Evolutionary conservation across 2,888 invertebrate genomes (phyloP).

Genomic region (Drosophila prostipennis): DNA sequence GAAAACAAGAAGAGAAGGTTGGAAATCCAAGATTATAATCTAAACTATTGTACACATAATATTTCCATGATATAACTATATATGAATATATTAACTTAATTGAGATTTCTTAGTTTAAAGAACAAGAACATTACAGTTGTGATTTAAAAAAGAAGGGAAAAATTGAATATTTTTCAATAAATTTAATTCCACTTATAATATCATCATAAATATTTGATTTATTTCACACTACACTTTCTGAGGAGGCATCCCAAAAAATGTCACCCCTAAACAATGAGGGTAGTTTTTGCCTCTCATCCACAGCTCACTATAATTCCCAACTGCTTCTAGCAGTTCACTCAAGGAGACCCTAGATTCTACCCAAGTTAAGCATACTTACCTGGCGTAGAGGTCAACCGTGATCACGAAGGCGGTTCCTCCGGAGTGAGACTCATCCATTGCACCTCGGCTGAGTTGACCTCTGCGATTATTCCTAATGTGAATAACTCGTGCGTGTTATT

Average conservation of each 20-base stretch:
- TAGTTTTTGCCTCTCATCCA: constrained; percentile 7
- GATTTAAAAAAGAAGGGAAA: no score
- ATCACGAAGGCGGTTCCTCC: constrained; percentile 76
- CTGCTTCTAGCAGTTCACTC: neutral
- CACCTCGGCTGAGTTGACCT: constrained; percentile 75
- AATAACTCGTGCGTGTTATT: constrained; percentile 76
- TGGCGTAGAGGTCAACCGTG: constrained; percentile 76
- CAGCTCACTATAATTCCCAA: constrained; percentile 8
- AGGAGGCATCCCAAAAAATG: no score
- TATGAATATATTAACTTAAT: no score
- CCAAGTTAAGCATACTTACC: constrained; percentile 61
- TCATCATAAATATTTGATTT: neutral
- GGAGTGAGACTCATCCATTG: constrained; percentile 74
- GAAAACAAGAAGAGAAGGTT: neutral
- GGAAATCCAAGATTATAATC: neutral
- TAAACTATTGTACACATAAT: neutral
- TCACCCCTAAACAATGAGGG: neutral
- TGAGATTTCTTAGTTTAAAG: no score
- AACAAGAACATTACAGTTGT: no score
- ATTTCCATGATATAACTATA: neutral
- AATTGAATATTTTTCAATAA: no score
- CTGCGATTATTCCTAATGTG: constrained; percentile 78
- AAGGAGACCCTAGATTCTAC: constrained; percentile 18
- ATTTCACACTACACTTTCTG: neutral
- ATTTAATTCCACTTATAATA: no score